These are phyloP conservation scores for Pomatostomus ruficeps DNA, from an alignment of 2,113 vertebrate genomes.

Conservation along the genomic window DNA sequence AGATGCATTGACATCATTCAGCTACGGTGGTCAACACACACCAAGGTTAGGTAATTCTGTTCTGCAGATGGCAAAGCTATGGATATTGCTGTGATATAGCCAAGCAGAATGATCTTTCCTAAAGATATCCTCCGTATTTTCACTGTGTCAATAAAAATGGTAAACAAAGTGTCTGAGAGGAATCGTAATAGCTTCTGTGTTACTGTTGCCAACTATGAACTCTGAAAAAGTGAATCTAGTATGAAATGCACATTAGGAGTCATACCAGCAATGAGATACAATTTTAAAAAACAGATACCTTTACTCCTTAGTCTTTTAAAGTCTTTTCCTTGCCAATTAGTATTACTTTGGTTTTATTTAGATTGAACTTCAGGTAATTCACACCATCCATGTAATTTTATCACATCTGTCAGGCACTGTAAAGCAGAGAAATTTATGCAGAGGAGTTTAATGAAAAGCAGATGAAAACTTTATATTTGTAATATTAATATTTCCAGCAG, in stretches of 20 bases:
- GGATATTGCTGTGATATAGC: not conserved
- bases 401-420: not conserved
- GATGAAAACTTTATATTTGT: not conserved
- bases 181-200: not conserved
- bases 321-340: not conserved
- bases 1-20: not conserved
- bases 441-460: not conserved
- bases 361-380: not conserved
- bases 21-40: not conserved
- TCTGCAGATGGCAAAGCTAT: not conserved
- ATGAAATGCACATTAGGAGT: not conserved
- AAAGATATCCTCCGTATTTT: not conserved
- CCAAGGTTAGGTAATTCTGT: not conserved
- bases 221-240: not conserved
- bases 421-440: not conserved
- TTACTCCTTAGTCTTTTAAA: not conserved
- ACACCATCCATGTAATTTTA: not conserved
- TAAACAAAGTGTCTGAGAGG: not conserved
- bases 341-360: not conserved
- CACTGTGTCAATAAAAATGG: not conserved
- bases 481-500: not conserved
- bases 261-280: not conserved
- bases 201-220: not conserved
- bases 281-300: not conserved
- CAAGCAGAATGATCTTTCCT: not conserved